Evolutionary conservation across 2,113 vertebrate species (phyloP).

Genomic region (Hemiprocne comata): DNA sequence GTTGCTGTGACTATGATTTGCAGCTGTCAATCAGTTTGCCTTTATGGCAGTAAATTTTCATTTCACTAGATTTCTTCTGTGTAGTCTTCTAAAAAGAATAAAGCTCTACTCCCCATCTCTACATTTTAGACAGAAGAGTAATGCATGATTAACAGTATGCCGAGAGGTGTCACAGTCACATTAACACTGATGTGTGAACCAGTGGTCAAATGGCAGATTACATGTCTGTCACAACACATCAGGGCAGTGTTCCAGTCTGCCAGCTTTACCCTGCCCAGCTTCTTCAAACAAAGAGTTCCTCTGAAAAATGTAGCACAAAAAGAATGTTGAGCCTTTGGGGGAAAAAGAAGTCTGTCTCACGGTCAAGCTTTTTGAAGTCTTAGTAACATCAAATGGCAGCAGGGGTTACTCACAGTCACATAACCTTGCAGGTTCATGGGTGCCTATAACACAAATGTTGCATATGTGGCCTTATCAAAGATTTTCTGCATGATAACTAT

Average conservation of each 20-base stretch:
- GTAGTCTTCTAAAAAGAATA: constrained; percentile 60
- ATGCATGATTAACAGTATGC: constrained; percentile 69
- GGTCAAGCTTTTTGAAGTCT: constrained; percentile 50
- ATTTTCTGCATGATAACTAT: constrained; percentile 47
- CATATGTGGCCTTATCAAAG: constrained; percentile 36
- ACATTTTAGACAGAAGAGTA: constrained; percentile 71
- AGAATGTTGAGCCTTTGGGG: constrained; percentile 58
- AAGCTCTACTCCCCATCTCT: constrained; percentile 62
- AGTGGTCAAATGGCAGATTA: constrained; percentile 72
- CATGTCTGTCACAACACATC: constrained; percentile 73
- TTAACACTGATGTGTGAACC: constrained; percentile 68
- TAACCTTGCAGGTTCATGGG: constrained; percentile 36
- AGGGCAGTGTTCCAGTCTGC: constrained; percentile 73
- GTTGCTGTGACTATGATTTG: constrained; percentile 62
- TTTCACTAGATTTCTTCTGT: constrained; percentile 28
- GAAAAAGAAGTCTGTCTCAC: constrained; percentile 49
- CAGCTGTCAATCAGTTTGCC: constrained; percentile 65
- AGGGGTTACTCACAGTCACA: constrained; percentile 29
- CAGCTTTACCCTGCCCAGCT: constrained; percentile 70
- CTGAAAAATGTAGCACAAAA: constrained; percentile 44
- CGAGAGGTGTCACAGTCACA: constrained; percentile 72
- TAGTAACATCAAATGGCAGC: constrained; percentile 42
- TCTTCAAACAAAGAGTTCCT: constrained; percentile 67
- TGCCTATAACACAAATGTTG: neutral
- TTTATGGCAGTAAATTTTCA: constrained; percentile 55